These are phyloP conservation scores for Phyllostomus hastatus DNA, from an alignment of 2,113 vertebrate genomes.

Conservation along the genomic window DNA sequence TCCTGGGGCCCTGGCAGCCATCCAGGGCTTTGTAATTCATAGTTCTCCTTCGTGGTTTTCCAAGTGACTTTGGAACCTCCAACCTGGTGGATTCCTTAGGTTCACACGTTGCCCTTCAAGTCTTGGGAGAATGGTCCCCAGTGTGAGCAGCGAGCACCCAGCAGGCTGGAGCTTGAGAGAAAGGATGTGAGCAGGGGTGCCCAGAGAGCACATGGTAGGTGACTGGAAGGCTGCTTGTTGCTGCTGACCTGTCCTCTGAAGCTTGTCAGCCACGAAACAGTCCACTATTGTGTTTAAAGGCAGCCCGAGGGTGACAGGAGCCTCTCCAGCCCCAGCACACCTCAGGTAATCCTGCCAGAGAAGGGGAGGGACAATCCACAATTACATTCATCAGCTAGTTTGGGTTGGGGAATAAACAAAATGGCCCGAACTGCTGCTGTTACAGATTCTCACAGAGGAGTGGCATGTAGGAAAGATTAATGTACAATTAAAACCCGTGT, in stretches of 20 bases:
- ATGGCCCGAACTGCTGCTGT: conserved; percentile 71
- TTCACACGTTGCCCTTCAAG: rapidly evolving
- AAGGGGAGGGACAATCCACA: conserved; percentile 14
- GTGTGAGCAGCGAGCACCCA: rapidly evolving
- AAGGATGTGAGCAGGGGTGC: neutral
- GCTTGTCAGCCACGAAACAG: conserved; percentile 48
- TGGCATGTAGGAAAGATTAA: conserved; percentile 70
- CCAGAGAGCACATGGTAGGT: neutral
- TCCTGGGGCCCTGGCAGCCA: conserved; percentile 79
- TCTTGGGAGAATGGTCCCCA: rapidly evolving
- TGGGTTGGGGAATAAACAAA: conserved; percentile 70
- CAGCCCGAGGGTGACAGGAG: conserved; percentile 54
- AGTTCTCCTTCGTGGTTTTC: conserved; percentile 67
- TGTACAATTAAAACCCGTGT: conserved; percentile 55
- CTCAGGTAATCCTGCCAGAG: conserved; percentile 62
- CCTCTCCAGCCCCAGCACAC: conserved; percentile 58
- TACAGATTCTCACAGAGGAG: conserved; percentile 71
- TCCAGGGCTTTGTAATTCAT: conserved; percentile 82
- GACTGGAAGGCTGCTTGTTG: neutral
- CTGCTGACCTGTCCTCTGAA: conserved; percentile 28
- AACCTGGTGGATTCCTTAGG: conserved; percentile 33
- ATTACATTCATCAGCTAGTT: conserved; percentile 72
- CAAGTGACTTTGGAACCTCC: conserved; percentile 79
- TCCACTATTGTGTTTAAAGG: conserved; percentile 57
- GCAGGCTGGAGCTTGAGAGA: neutral